These are phyloP conservation scores for Tor tambroides DNA, from an alignment of 2,113 vertebrate species.

Conservation along the genomic window DNA sequence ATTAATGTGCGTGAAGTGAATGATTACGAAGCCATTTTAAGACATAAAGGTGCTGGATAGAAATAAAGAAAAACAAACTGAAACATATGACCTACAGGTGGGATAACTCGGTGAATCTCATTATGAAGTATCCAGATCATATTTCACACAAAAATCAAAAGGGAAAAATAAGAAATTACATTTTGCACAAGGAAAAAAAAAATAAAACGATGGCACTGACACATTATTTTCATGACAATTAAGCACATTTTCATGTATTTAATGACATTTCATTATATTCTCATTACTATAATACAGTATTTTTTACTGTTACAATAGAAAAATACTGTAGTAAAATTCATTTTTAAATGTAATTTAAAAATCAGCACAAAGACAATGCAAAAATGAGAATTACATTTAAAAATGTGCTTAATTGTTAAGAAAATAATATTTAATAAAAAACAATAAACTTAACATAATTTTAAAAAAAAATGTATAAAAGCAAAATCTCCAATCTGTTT, in stretches of 20 bases:
- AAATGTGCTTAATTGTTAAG: background rate
- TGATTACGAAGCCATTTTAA: constrained; percentile 14
- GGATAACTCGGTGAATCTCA: background rate
- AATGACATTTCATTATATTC: background rate
- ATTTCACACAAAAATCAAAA: constrained; percentile 17
- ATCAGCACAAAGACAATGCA: too few relatives aligned
- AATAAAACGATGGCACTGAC: too few relatives aligned
- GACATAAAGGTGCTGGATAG: background rate
- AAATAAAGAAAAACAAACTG: background rate
- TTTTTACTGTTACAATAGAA: background rate
- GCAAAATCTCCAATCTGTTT: background rate
- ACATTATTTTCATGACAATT: too few relatives aligned
- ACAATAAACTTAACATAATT: background rate
- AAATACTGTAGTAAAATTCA: background rate
- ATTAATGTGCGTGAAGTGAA: background rate
- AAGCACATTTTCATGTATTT: background rate
- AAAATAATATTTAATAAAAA: background rate
- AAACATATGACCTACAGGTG: background rate
- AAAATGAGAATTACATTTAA: background rate
- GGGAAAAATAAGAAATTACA: background rate
- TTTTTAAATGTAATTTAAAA: too few relatives aligned
- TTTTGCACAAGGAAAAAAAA: background rate
- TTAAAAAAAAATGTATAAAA: background rate
- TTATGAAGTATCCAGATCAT: background rate
- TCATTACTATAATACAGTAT: background rate